A percentile compares a stretch with the other conserved stretches of the same genome.
Evolutionary conservation across 2,888 invertebrate species (phyloP).

Genomic region (Lasioglossum villosulum): DNA sequence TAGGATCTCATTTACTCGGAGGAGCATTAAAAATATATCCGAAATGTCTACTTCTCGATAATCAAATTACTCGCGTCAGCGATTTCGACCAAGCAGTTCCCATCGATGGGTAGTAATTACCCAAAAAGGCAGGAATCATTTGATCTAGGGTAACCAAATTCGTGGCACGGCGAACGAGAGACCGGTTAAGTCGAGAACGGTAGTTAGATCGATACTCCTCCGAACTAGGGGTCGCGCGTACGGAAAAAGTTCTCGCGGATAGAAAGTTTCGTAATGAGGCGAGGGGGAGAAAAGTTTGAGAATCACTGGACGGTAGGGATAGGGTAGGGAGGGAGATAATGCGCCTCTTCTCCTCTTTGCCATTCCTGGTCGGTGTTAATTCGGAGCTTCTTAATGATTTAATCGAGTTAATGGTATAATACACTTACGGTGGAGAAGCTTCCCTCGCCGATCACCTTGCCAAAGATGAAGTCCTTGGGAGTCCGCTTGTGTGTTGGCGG

Average conservation of each 20-base stretch:
- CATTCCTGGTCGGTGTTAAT: neutral
- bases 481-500: conserved; percentile 88
- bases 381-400: conserved; percentile 24
- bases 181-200: conserved; percentile 3
- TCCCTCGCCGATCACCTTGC: conserved; percentile 98
- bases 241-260: conserved; percentile 31
- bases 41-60: neutral
- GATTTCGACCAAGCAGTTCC: neutral
- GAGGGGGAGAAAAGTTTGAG: conserved; percentile 39
- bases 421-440: conserved; percentile 95
- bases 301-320: conserved; percentile 1
- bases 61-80: neutral
- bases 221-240: neutral
- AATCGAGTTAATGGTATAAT: conserved; percentile 29
- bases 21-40: neutral
- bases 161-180: neutral
- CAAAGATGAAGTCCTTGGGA: conserved; percentile 97
- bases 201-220: conserved; percentile 26
- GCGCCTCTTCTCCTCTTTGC: neutral
- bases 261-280: conserved; percentile 35
- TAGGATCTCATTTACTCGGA: neutral
- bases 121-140: neutral
- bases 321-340: neutral
- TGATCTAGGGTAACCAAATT: neutral
- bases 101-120: neutral